Base-by-base conservation (phyloP, 2,113 vertebrate genomes). In the Salvelinus namaycush region DNA sequence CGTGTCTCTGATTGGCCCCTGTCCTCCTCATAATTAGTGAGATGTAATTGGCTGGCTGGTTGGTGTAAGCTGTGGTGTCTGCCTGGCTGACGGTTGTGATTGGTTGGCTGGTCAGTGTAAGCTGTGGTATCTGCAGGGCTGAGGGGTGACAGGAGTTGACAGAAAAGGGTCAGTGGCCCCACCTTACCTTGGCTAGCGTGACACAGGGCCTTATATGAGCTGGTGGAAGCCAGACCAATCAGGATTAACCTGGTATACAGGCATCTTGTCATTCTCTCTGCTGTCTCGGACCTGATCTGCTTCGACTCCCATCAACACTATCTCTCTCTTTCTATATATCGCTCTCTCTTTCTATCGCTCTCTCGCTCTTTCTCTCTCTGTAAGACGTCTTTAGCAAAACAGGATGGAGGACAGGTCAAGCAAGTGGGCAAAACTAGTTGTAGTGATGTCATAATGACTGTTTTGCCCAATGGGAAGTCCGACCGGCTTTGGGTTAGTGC, bases 61-160 rank as follows among this genome's bases (percentile, higher is more conserved):
- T 7, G 7, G 68, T 70, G 68, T 44, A 18, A 48, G 1, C 39
- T 70, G 39, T 48, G 34, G 67, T 44, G 67, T 69, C 29, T 39
- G 18, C 34, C 39, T 57, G 54, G 54, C 14, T 16, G 54, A 18
- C 8, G 13, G 9, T 57, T 27, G 26, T 22, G 31, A 69, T 49
- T 70, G 68, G 68, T 11, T 70, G 44, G 24, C 12, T 11, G 12
- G n/a, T n/a, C 18, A 0, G 68, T 70, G 68, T 48, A 29, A 48
- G 20, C 44, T 70, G 39, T 49, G 51, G 51, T 54, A 5, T 16
- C 22, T 67, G 65, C 4, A 12, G 29, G 44, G 67, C 67, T 44
- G 68, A 70, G 68, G 22, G 68, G 22, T 70, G 68, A 70, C 34
- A 22, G 68, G 34, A 70, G 39, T 20, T 70, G 68, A 70, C 68